Base-by-base conservation (phyloP, 2,888 invertebrate genomes). In the Dryobota labecula region DNA sequence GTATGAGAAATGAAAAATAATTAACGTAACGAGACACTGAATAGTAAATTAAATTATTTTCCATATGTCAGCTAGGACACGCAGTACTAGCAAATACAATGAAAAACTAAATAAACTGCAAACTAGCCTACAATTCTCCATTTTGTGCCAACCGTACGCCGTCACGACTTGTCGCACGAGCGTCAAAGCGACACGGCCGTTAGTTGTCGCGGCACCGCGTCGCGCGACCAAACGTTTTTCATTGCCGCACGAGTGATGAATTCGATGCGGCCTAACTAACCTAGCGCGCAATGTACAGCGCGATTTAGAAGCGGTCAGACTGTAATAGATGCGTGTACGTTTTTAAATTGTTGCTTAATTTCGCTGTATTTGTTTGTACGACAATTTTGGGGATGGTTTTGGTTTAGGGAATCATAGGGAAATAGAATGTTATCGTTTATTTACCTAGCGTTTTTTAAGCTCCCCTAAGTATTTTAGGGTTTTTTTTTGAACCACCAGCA, bases 211-310 rank as follows among this genome's bases (percentile, higher is more conserved):
- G 78, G 80, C 76, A 54, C 66, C 83, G 78, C 79, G 85, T 81
- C 86, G 76, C 82, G 88, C 86, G 75, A 87, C 88, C 87, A 78
- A 85, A 85, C 84, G 85, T 84, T 88, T 86, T 88, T 86, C 89
- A 87, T 88, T 83, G 83, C 86, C 77, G 77, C 73, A 63, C 76
- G 61, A 73, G 86, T 87, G 86, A 88, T 81, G 82, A 78, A 89
- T 85, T 73, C 69, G 79, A 79, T 82, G 88, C 80, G 84, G 85
- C 78, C 76, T 72, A 73, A 69, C 73, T 84, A 84, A 81, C 86
- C 78, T 76, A 78, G 83, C 66, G 67, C 41, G 69, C 76, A 66
- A 76, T 84, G 84, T 70, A 71, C 80, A 58, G 47, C 63, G 57
- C 87, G 81, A 85, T 87, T 87, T 86, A 87, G 86, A 82, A 84